Percentiles rank a stretch among this genome's conserved stretches.
These are phyloP conservation scores for Idaea aversata DNA, from an alignment of 2,888 invertebrate genomes.

Conservation along the genomic window DNA sequence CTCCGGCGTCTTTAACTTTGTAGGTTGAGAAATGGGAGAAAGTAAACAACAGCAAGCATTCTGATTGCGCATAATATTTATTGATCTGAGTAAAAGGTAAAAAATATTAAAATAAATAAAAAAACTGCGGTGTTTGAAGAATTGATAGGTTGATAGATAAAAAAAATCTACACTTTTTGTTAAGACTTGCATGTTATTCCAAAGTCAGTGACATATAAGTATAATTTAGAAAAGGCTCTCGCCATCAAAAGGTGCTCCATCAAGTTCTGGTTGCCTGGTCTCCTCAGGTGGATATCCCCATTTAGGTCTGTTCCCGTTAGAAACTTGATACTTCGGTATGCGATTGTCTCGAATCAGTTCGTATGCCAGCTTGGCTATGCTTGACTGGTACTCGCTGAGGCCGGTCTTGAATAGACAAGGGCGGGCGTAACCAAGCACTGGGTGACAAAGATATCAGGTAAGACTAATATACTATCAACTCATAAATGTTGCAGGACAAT, in stretches of 20 bases:
- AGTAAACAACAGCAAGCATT: not conserved
- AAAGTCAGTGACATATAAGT: not conserved
- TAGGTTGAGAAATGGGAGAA: not conserved
- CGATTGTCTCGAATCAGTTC: slow-evolving; percentile 64
- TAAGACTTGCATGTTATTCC: slow-evolving; percentile 5
- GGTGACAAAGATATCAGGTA: slow-evolving; percentile 7
- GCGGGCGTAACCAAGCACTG: slow-evolving; percentile 64
- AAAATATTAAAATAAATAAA: no score
- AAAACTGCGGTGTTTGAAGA: no score
- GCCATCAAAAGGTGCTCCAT: slow-evolving; percentile 60
- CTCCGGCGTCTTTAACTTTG: not conserved
- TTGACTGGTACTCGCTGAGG: slow-evolving; percentile 59
- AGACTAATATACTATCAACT: not conserved
- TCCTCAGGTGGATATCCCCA: slow-evolving; percentile 69
- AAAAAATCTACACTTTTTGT: no score
- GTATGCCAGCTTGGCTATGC: slow-evolving; percentile 65
- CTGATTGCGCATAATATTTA: no score
- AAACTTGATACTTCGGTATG: slow-evolving; percentile 55
- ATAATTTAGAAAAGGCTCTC: slow-evolving; percentile 55
- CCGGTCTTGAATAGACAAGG: slow-evolving; percentile 59
- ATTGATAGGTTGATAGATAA: no score
- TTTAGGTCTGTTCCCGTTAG: slow-evolving; percentile 59
- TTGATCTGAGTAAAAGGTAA: no score
- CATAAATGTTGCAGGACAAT: not conserved
- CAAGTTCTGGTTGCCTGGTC: slow-evolving; percentile 60